Evolutionary conservation across 2,888 invertebrate genomes (phyloP).

Genomic region (Aleiodes leptofemur): DNA sequence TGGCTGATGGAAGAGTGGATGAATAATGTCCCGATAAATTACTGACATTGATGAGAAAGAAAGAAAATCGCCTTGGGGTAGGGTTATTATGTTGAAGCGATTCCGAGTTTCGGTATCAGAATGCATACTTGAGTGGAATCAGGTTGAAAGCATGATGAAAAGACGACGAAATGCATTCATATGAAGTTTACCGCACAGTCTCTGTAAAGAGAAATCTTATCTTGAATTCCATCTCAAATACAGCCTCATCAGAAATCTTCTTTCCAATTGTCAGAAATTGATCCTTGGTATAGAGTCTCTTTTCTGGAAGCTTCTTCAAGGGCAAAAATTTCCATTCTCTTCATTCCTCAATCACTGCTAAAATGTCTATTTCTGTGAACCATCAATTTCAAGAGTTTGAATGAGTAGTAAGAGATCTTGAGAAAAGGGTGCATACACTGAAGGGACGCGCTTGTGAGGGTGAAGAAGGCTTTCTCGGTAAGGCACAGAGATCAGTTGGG

Average conservation of each 20-base stretch:
- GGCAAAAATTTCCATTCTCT: conserved; percentile 4
- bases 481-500: conserved; percentile 21
- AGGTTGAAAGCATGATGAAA: conserved; percentile 13
- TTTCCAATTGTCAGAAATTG: conserved; percentile 9
- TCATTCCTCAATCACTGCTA: not conserved
- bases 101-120: conserved; percentile 16
- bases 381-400: not conserved
- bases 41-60: conserved; percentile 20
- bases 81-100: conserved; percentile 35
- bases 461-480: conserved; percentile 36
- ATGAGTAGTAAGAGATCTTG: not conserved
- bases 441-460: conserved; percentile 13
- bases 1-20: not conserved
- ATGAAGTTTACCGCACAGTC: conserved; percentile 39
- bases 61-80: conserved; percentile 14
- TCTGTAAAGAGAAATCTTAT: conserved; percentile 46
- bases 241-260: not conserved
- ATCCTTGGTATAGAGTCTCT: not conserved
- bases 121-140: conserved; percentile 7
- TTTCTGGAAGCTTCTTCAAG: not conserved
- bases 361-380: not conserved
- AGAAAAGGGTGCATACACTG: not conserved
- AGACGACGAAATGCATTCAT: conserved; percentile 16
- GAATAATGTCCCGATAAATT: conserved; percentile 24
- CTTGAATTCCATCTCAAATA: conserved; percentile 42